phyloP scores from a whole-genome alignment of 2,888 invertebrate genomes.

The Ormyrus thymus region DNA sequence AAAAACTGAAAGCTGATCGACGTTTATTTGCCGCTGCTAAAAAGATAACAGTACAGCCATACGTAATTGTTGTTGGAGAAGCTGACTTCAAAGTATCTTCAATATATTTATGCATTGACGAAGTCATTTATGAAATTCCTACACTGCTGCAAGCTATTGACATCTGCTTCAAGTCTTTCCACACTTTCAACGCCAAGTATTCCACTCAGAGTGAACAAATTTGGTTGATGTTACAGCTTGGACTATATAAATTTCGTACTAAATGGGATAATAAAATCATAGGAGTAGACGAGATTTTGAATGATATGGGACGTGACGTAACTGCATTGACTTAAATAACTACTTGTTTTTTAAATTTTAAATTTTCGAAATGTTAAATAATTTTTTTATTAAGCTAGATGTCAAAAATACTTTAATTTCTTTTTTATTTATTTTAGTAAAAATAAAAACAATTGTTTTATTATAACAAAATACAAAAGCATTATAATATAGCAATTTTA shows the following conservation, averaged over 20 bases:
- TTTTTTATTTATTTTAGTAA: too few relatives aligned
- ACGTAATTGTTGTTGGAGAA: constrained; percentile 4
- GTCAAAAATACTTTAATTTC: too few relatives aligned
- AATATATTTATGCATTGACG: neutral
- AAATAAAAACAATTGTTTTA: too few relatives aligned
- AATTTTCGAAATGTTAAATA: too few relatives aligned
- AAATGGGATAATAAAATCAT: neutral
- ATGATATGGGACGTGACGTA: too few relatives aligned
- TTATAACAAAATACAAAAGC: too few relatives aligned
- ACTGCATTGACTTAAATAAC: too few relatives aligned
- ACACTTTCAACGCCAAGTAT: neutral
- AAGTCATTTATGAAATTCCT: neutral
- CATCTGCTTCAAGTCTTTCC: neutral
- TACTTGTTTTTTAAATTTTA: too few relatives aligned
- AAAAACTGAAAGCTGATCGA: neutral
- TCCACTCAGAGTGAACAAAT: neutral
- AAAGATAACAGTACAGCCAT: neutral
- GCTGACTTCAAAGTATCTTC: neutral
- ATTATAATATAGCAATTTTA: too few relatives aligned
- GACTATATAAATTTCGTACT: neutral
- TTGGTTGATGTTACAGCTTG: neutral
- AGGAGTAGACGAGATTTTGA: too few relatives aligned
- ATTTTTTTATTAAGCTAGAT: too few relatives aligned
- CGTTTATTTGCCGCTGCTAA: neutral
- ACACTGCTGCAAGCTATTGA: neutral